A percentile compares a stretch with the other conserved stretches of the same genome.
Evolutionary conservation across 2,888 invertebrate genomes (phyloP).

Genomic region (Tyria jacobaeae): DNA sequence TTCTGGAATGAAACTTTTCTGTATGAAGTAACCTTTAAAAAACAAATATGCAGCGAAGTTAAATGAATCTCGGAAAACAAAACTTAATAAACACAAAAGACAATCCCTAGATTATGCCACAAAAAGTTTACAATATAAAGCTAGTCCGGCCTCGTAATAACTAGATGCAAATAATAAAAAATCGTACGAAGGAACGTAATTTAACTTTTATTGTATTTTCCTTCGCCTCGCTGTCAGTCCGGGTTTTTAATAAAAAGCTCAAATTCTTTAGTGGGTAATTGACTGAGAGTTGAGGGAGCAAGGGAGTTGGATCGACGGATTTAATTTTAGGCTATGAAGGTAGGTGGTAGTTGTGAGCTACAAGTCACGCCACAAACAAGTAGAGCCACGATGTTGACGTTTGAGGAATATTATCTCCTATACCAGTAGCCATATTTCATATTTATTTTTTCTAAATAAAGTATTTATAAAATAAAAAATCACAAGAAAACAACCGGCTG

Average conservation of each 20-base stretch:
- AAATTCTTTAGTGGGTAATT: conserved; percentile 33
- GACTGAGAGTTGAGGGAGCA: conserved; percentile 9
- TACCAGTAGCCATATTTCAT: neutral
- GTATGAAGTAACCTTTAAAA: neutral
- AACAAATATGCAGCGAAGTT: neutral
- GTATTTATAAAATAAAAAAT: too few relatives aligned
- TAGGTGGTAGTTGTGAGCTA: conserved; percentile 26
- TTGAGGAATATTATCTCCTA: neutral
- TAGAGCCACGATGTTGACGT: conserved; percentile 26
- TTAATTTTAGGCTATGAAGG: conserved; percentile 48
- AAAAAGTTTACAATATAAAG: conserved; percentile 21
- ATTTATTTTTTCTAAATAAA: too few relatives aligned
- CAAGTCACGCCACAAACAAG: conserved; percentile 34
- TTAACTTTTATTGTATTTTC: conserved; percentile 40
- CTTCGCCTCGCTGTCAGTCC: conserved; percentile 28
- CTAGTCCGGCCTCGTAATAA: conserved; percentile 21
- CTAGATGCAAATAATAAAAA: conserved; percentile 35
- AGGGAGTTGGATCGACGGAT: conserved; percentile 36
- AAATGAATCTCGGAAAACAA: neutral
- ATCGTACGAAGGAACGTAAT: conserved; percentile 32
- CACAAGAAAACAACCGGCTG: too few relatives aligned
- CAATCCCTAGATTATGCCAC: conserved; percentile 1
- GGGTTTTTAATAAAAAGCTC: conserved; percentile 47
- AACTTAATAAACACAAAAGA: conserved; percentile 9
- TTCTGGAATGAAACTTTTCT: neutral